Evolutionary conservation across 2,888 invertebrate species (phyloP).

Genomic region (Meliscaeva auricollis): DNA sequence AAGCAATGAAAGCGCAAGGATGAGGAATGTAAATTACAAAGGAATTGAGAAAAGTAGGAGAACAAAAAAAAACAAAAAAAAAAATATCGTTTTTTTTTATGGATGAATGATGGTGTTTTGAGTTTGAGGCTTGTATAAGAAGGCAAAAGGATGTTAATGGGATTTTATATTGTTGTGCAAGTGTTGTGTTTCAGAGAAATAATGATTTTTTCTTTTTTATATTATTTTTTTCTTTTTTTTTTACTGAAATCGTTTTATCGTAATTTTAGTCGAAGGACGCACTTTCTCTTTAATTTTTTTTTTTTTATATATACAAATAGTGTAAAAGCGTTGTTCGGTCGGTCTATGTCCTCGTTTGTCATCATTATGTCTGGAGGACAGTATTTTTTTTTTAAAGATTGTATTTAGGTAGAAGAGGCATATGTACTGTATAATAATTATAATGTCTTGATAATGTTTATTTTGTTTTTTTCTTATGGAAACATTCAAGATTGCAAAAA

Average conservation of each 20-base stretch:
- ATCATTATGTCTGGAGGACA: conserved; percentile 36
- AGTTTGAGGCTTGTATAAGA: conserved; percentile 28
- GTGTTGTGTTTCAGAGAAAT: conserved; percentile 36
- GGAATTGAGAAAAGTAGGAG: conserved; percentile 26
- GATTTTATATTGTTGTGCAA: conserved; percentile 44
- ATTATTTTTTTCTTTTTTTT: not conserved
- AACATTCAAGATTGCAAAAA: too few relatives aligned
- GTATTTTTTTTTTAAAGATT: conserved; percentile 16
- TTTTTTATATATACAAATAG: not conserved
- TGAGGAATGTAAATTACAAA: conserved; percentile 60
- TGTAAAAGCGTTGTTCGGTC: not conserved
- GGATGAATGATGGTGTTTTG: conserved; percentile 26
- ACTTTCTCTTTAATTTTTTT: conserved; percentile 16
- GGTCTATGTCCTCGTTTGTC: conserved; percentile 41
- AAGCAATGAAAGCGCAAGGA: conserved; percentile 27
- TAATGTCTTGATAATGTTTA: too few relatives aligned
- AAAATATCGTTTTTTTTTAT: conserved; percentile 24
- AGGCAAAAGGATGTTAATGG: conserved; percentile 56
- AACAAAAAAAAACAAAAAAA: conserved; percentile 18
- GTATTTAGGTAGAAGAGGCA: not conserved
- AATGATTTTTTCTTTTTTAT: conserved; percentile 34
- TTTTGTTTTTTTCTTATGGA: too few relatives aligned
- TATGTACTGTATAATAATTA: too few relatives aligned
- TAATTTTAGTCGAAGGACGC: conserved; percentile 30
- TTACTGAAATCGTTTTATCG: conserved; percentile 6